These are phyloP conservation scores for Galerucella pusilla DNA, from an alignment of 2,888 invertebrate genomes.

Conservation along the genomic window DNA sequence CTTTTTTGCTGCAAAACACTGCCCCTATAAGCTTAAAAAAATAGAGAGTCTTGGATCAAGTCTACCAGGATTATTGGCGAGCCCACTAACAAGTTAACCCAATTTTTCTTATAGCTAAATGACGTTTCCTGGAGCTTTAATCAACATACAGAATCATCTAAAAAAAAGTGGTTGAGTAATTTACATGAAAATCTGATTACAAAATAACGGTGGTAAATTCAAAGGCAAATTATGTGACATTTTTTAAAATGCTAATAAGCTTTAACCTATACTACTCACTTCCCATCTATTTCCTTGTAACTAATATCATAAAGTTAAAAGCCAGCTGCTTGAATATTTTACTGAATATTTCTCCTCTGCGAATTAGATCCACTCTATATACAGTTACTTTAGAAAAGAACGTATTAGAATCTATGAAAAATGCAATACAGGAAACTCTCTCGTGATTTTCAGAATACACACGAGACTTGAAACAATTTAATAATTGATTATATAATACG, in stretches of 20 bases:
- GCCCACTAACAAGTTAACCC: too few species aligned
- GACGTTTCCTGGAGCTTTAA: background rate
- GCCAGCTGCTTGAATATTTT: constrained; percentile 9
- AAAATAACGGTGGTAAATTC: background rate
- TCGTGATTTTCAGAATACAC: background rate
- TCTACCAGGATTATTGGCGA: too few species aligned
- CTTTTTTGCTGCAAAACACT: too few species aligned
- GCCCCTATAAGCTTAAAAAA: too few species aligned
- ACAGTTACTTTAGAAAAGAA: background rate
- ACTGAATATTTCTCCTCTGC: background rate
- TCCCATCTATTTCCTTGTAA: background rate
- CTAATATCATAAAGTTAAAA: constrained; percentile 7
- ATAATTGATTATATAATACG: too few species aligned
- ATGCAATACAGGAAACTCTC: background rate
- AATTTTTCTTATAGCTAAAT: background rate
- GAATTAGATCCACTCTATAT: background rate
- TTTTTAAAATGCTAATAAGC: constrained; percentile 2
- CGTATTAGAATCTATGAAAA: background rate
- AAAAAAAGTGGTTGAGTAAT: background rate
- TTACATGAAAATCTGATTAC: background rate
- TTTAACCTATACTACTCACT: background rate
- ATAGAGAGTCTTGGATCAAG: too few species aligned
- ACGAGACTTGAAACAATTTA: background rate
- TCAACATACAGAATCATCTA: background rate
- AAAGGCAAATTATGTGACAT: constrained; percentile 1